phyloP scores from a whole-genome alignment of 2,888 invertebrate genomes.

The Eilema caniola region DNA sequence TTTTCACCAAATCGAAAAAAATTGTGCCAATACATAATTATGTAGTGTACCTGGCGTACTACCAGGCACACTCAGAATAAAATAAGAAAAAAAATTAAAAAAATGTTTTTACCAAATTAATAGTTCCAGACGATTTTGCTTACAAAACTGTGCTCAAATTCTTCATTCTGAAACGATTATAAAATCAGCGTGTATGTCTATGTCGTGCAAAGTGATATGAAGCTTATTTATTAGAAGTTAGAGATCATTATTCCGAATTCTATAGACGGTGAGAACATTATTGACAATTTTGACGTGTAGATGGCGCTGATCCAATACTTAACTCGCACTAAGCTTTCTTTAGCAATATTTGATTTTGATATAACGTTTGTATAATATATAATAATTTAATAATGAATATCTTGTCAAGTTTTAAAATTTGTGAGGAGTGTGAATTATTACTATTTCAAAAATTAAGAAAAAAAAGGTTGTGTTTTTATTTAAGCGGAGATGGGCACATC shows the following conservation, averaged over 20 bases:
- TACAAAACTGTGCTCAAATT: too few species aligned
- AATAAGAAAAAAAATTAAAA: too few species aligned
- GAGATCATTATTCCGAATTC: background rate
- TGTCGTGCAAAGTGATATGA: background rate
- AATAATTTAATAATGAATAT: background rate
- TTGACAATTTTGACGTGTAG: background rate
- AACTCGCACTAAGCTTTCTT: background rate
- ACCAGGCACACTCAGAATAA: too few species aligned
- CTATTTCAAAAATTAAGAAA: too few species aligned
- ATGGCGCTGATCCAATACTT: background rate
- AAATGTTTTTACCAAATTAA: too few species aligned
- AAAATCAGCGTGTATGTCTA: background rate
- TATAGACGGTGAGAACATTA: background rate
- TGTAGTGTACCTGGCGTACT: too few species aligned
- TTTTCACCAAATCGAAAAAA: too few species aligned
- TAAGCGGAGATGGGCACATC: too few species aligned
- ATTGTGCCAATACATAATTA: too few species aligned
- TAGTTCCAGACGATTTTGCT: too few species aligned
- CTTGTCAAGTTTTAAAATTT: background rate
- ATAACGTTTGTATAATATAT: background rate
- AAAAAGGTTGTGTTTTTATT: too few species aligned
- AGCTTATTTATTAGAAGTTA: slow-evolving; percentile 7
- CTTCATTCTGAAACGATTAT: too few species aligned
- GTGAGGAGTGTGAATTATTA: background rate
- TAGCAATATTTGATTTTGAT: background rate